Evolutionary conservation across 2,888 invertebrate species (phyloP).

Genomic region (Tiliacea citrago): DNA sequence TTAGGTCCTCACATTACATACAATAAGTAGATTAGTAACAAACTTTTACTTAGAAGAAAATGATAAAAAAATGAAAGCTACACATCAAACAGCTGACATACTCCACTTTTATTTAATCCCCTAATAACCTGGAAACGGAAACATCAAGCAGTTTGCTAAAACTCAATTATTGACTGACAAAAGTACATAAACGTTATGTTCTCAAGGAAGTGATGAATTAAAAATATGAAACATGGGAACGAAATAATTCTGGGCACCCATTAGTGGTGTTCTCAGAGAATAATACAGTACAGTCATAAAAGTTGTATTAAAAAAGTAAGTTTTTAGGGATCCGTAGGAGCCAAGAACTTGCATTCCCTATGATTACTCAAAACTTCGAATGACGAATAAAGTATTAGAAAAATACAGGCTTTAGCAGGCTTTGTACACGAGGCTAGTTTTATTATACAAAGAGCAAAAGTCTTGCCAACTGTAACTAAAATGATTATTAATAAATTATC

Average conservation of each 20-base stretch:
- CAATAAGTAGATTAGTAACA: neutral
- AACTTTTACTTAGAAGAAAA: neutral
- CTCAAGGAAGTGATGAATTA: constrained; percentile 52
- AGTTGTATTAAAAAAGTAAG: constrained; percentile 58
- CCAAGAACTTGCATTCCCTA: too few species aligned
- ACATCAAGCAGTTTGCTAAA: constrained; percentile 49
- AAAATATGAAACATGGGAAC: constrained; percentile 60
- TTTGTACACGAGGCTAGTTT: neutral
- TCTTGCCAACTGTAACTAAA: neutral
- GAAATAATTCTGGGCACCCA: constrained; percentile 32
- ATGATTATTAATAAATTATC: neutral
- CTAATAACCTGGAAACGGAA: constrained; percentile 51
- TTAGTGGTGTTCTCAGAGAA: constrained; percentile 61
- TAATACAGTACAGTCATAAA: constrained; percentile 60
- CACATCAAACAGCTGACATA: constrained; percentile 35
- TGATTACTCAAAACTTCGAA: too few species aligned
- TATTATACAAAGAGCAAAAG: neutral
- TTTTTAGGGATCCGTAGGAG: constrained; percentile 32
- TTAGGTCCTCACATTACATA: neutral
- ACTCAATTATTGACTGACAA: constrained; percentile 46
- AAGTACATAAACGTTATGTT: constrained; percentile 46
- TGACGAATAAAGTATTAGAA: too few species aligned
- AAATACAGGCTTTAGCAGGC: neutral
- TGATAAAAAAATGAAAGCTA: constrained; percentile 2
- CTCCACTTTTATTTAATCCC: constrained; percentile 47